Base-by-base conservation (phyloP, 2,888 invertebrate species). In the Iphiclides podalirius region DNA sequence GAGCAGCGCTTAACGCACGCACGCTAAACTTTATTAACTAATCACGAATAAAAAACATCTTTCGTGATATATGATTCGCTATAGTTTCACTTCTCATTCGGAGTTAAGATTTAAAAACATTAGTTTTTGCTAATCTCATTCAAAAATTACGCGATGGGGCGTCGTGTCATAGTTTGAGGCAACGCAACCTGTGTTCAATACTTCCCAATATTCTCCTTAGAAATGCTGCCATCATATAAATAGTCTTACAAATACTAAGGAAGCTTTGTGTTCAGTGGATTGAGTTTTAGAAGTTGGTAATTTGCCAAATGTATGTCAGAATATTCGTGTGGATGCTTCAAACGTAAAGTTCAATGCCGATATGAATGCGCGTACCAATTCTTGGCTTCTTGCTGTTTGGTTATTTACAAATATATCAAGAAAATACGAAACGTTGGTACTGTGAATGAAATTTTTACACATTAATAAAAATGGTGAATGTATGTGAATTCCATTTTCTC, bases 61-160 rank as follows among this genome's bases (percentile, higher is more conserved):
- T 74, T 82, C 81, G 78, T 82, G 81, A 75, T 79, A 75, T 71
- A 69, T 70, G 60, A 85, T 85, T 84, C 67, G 85, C 71, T 74
- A 71, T 79, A 83, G 84, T 86, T 87, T 87, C 86, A 86, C 86
- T 85, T 79, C 75, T 76, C 73, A 66, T 8, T 31, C 31, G 31
- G 11, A 20, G 3, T 6, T 3, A 20, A 20, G 20, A 20, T 20
- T 20, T 4, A 20, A 20, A 20, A 6, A 4, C 6, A 20, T 20
- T 3, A 47, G 45, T 53, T 55, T 54, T 52, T 54, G 46, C 39
- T 41, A 42, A 36, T 42, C 51, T 53, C 49, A 52, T 54, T 40
- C 75, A 81, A 79, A 79, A 81, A 79, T 77, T 75, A 80, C 79
- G 61, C 64, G 66, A 69, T 69, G 56, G 66, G 75, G 75, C 76